Evolutionary conservation across 2,113 vertebrate genomes (phyloP).

Genomic region (Channa maculata): DNA sequence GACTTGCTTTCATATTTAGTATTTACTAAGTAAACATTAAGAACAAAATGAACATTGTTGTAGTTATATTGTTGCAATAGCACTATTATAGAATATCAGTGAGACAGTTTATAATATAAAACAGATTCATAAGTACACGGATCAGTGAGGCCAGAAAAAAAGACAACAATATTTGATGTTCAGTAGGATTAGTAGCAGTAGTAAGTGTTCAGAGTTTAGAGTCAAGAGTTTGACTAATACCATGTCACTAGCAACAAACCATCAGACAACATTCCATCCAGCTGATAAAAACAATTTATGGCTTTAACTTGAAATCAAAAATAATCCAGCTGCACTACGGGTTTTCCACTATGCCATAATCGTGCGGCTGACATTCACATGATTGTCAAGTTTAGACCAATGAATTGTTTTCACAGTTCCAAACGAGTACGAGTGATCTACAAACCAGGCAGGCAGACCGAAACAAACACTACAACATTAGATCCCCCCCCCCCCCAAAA

Average conservation of each 20-base stretch:
- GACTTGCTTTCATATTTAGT: neutral
- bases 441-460: constrained; percentile 72
- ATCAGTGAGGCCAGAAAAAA: constrained; percentile 68
- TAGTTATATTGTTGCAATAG: neutral
- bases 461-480: constrained; percentile 53
- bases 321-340: constrained; percentile 10
- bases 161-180: constrained; percentile 22
- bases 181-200: constrained; percentile 47
- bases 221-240: constrained; percentile 14
- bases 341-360: neutral
- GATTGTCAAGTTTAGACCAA: constrained; percentile 60
- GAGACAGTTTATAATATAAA: neutral
- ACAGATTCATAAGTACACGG: constrained; percentile 15
- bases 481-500: neutral
- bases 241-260: constrained; percentile 63
- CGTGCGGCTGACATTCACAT: constrained; percentile 5
- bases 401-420: constrained; percentile 65
- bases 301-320: constrained; percentile 63
- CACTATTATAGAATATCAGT: neutral
- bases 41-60: neutral
- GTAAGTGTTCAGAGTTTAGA: constrained; percentile 25
- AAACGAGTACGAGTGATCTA: constrained; percentile 57
- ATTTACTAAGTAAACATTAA: neutral
- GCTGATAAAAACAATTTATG: constrained; percentile 63
- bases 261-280: constrained; percentile 65